phyloP scores from a whole-genome alignment of 2,113 vertebrate species.

The Spheniscus mendiculus region DNA sequence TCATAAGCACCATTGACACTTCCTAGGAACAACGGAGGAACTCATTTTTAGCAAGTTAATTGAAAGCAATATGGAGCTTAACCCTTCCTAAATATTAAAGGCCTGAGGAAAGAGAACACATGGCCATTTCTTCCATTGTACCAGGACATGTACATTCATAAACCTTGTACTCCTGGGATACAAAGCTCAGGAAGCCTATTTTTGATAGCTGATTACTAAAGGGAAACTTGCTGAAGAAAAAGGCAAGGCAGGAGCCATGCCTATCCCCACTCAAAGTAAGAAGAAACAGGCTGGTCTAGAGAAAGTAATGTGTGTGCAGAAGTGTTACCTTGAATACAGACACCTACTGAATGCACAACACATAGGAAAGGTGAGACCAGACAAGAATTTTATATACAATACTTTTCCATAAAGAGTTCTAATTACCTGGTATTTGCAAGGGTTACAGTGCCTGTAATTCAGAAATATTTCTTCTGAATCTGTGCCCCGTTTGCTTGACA shows the following conservation, averaged over 20 bases:
- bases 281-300: background rate
- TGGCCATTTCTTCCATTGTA: background rate
- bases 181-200: background rate
- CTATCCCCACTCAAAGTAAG: background rate
- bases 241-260: background rate
- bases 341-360: background rate
- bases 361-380: background rate
- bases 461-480: background rate
- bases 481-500: background rate
- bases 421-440: background rate
- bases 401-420: background rate
- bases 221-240: background rate
- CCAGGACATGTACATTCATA: background rate
- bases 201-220: background rate
- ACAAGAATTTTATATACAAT: background rate
- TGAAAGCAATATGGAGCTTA: conserved; percentile 52
- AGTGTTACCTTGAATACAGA: background rate
- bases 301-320: background rate
- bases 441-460: background rate
- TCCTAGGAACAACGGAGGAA: conserved; percentile 31
- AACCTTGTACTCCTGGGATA: background rate
- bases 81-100: conserved; percentile 33
- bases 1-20: conserved; percentile 58
- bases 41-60: conserved; percentile 56
- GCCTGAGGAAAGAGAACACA: background rate